Evolutionary conservation across 1,140 invertebrate genomes (phyloP).

Genomic region (Parapsyche elsis): DNA sequence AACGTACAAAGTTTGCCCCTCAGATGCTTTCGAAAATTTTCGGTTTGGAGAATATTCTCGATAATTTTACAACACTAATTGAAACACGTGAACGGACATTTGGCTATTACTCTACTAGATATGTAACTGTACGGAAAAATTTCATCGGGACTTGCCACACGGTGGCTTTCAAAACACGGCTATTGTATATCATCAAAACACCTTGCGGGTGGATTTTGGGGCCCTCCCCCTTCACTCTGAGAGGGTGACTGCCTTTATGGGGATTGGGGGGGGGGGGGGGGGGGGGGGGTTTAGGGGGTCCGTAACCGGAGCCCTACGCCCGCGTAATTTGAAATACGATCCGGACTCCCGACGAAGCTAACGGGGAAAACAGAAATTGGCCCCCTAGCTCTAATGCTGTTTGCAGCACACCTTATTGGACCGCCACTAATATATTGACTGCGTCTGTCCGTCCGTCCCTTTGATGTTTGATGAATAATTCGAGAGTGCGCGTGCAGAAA

Average conservation of each 20-base stretch:
- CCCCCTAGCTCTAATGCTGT: slow-evolving; percentile 41
- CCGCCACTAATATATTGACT: slow-evolving; percentile 11
- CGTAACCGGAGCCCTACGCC: slow-evolving; percentile 39
- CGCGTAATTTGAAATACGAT: slow-evolving; percentile 47
- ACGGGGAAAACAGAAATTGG: slow-evolving; percentile 46
- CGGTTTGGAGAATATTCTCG: too few species aligned
- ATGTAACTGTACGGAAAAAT: too few species aligned
- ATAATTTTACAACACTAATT: too few species aligned
- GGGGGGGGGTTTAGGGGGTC: neutral
- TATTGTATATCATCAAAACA: neutral
- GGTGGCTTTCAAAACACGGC: too few species aligned
- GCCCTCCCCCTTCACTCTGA: neutral
- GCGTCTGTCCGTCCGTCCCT: neutral
- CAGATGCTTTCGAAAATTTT: too few species aligned
- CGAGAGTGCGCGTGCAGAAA: too few species aligned
- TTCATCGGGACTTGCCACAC: too few species aligned
- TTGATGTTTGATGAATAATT: neutral
- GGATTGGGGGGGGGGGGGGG: neutral
- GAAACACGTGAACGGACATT: neutral
- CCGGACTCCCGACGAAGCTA: slow-evolving; percentile 27
- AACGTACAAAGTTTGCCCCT: too few species aligned
- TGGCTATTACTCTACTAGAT: too few species aligned
- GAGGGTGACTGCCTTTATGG: neutral
- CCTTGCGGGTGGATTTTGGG: neutral
- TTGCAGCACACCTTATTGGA: slow-evolving; percentile 33